Evolutionary conservation across 2,888 invertebrate species (phyloP), one percentile per base, ranked within the genome.

Genomic region (Colostygia pectinataria): DNA sequence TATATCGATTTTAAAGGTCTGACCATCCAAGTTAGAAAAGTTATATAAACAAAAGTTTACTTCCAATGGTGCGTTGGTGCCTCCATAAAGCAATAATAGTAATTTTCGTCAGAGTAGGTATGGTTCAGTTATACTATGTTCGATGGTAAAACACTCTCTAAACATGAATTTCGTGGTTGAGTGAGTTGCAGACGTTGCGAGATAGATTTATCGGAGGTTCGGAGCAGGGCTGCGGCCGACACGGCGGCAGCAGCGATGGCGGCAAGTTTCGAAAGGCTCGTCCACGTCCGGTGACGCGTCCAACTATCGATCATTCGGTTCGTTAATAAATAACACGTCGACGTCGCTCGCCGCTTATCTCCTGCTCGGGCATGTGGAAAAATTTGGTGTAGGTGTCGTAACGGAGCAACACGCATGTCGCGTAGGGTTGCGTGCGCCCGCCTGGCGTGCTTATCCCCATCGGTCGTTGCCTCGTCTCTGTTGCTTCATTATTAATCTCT

Each of bases 281-380:
- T 79, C 77, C 78, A 77, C 82, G 88, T 85, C 87, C 88, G 88
- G 86, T 81, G 86, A 85, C 87, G 87, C 87, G 87, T 82, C 84
- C 86, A 83, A 80, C 90, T 87, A 90, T 90, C 90, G 88, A 90
- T 90, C 90, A 90, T 89, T 90, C 89, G 87, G 87, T 90, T 90
- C 90, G 90, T 89, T 90, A 88, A 90, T 90, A 89, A 89, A 90
- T 88, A 88, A 88, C 87, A 89, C 86, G 88, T 86, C 76, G 85
- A 81, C 84, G 83, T 88, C 83, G 82, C 70, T 77, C 76, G 80
- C 79, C 74, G 86, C 87, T 89, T 88, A 89, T 89, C 90, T 88
- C 80, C 80, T 87, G 88, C 78, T 80, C 87, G 86, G 83, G 83
- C 90, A 89, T 88, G 90, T 88, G 88, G 88, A 89, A 90, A 86